Base-by-base conservation (phyloP, 2,113 vertebrate species). In the Psephotus haematonotus region DNA sequence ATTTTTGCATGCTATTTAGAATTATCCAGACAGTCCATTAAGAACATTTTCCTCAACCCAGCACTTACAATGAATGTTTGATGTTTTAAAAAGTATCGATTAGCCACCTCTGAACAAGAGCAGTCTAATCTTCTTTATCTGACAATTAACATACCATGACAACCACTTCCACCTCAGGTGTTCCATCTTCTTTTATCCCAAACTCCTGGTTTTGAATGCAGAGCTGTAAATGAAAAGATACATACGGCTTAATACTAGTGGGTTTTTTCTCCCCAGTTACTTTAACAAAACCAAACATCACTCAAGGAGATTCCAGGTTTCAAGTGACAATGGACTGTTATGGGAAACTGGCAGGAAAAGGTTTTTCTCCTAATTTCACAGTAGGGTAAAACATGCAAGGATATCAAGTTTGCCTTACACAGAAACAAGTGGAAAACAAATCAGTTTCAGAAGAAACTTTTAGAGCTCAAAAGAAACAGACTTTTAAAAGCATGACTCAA, bases 201-300 rank as follows among this genome's bases (percentile, higher is more conserved):
- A 98, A 96, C 49, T 96, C 88, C 85, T 97, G 93, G 49, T 92
- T 97, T 92, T 96, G 96, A 95, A 96, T 53, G 28, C 97, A 96
- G 74, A 98, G 97, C 98, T 98, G 84, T 50, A 96, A 97, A 94
- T 35, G 23, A 94, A 84, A 92, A 96, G 31, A 39, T 23, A 86
- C 7, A 37, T 22, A 64, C 13, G 3, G 33, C 2, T 2, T 67
- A 63, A 74, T 37, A 35, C 17, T 31, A 19, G 8, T 23, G 6
- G 3, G 1, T 9, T 60, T 24, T 71, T 71, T 47, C 23, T 8
- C 24, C 8, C 24, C 19, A 11, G 52, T 44, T 37, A 70, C 17
- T 52, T 86, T 72, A 76, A 69, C 7, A 59, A 83, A 81, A 27
- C 2, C 9, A 71, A 69, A 24, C 3, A 65, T 25, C 29, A 57